Conservation (phyloP, 2,797 vertebrate genomes). For the Gambelia wislizenii region DNA sequence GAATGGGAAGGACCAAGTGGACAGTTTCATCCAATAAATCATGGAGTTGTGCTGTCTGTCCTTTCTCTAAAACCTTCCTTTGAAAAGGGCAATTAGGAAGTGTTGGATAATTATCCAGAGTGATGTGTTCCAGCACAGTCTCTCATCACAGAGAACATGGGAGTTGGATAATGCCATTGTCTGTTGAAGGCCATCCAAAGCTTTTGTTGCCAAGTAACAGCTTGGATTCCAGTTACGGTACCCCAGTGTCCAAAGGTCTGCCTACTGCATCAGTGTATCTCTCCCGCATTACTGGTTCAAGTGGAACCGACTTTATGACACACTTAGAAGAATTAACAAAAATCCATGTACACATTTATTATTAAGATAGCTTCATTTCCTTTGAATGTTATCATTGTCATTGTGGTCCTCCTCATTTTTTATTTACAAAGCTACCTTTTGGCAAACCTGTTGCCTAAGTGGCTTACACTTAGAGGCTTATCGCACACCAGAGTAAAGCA, state of each 20-base stretch:
- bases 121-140: neutral
- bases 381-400: neutral
- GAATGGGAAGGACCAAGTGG: too few relatives aligned
- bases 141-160: neutral
- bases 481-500: too few relatives aligned
- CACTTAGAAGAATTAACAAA: constrained; percentile 7
- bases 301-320: neutral
- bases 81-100: too few relatives aligned
- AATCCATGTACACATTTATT: constrained; percentile 46
- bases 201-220: neutral
- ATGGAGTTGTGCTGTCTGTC: too few relatives aligned
- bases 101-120: too few relatives aligned
- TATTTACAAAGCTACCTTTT: neutral
- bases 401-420: neutral
- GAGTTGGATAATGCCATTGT: neutral
- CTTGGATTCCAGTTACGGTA: neutral
- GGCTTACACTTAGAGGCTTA: too few relatives aligned
- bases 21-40: too few relatives aligned
- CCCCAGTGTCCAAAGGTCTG: neutral
- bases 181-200: neutral
- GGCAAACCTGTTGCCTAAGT: neutral
- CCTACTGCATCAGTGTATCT: neutral
- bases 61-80: too few relatives aligned
- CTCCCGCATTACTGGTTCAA: neutral
- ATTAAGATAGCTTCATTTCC: constrained; percentile 28